Base-by-base conservation (phyloP, 1,140 invertebrate genomes). In the Nasonia giraulti region DNA sequence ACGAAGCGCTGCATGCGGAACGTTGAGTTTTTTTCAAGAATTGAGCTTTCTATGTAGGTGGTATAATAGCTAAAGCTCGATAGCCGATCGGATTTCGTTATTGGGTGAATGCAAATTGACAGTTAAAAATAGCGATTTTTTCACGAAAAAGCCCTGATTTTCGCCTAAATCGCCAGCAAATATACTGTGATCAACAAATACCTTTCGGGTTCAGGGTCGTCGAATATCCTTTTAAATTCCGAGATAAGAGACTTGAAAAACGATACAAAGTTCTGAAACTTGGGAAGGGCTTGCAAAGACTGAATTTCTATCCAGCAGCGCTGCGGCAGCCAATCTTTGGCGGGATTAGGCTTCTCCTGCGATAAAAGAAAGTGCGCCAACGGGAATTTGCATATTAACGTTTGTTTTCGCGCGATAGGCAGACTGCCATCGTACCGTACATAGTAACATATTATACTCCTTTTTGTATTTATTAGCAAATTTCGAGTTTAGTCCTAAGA, bases 221-320 rank as follows among this genome's bases (percentile, higher is more conserved):
- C 94, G 89, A 94, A 95, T 89, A 96, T 90, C 2, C 85, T 86
- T 88, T 95, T 94, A 93, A 95, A 96, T 78, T 91, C 83, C 12
- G 90, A 85, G 55, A 93, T 88, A 75, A 93, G 86, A 0, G 87
- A 74, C 3, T 83, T 1, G 90, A 96, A 96, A 8, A 89, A 89
- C 76, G 93, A 87, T 0, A 95, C 89, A 68, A 95, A 94, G 1
- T 90, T 85, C 12, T 91, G 68, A 90, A 95, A 96, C 20, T 88
- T 90, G 1, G 93, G 90, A 44, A 95, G 91, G 11, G 88, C 87
- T 71, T 92, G 91, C 14, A 95, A 85, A 7, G 95, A 90, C 86
- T 95, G 94, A 75, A 96, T 92, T 88, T 96, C 95, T 87, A 94
- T 93, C 95, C 95, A 96, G 2, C 94, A 93, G 89, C 94, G 94